phyloP scores from a whole-genome alignment of 2,113 vertebrate species.

The Gavia stellata region DNA sequence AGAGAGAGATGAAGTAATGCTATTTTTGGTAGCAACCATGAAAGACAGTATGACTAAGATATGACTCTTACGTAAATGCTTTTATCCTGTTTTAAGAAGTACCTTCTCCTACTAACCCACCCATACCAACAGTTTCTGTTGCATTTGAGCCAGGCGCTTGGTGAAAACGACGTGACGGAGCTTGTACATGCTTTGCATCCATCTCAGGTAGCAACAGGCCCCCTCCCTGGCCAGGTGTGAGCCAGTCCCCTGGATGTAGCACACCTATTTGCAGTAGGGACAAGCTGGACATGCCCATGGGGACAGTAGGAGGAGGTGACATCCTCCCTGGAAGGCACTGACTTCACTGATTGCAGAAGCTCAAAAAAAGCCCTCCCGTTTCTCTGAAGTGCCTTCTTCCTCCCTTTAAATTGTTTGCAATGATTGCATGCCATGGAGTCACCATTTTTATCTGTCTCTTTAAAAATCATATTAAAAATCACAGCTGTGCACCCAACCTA shows the following conservation, averaged over 20 bases:
- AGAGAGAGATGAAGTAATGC: background rate
- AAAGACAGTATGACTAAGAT: background rate
- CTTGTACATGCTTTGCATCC: background rate
- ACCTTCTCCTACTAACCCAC: background rate
- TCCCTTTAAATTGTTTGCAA: background rate
- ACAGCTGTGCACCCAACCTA: fast-evolving
- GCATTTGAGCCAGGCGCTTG: background rate
- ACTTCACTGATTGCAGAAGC: background rate
- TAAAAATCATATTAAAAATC: background rate
- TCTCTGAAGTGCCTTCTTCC: background rate
- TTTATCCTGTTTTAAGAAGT: background rate
- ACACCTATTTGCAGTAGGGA: background rate
- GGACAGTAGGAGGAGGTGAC: background rate
- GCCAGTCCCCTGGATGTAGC: background rate
- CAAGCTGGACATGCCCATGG: background rate
- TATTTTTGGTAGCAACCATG: background rate
- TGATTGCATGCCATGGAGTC: background rate
- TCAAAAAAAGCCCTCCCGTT: background rate
- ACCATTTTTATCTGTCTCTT: background rate
- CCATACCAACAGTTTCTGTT: background rate
- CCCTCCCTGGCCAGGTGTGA: background rate
- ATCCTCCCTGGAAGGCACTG: background rate
- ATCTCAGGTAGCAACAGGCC: background rate
- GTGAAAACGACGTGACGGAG: fast-evolving
- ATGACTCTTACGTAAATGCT: fast-evolving